Base-by-base conservation (phyloP, 2,888 invertebrate species). In the Drosophila mettleri region DNA sequence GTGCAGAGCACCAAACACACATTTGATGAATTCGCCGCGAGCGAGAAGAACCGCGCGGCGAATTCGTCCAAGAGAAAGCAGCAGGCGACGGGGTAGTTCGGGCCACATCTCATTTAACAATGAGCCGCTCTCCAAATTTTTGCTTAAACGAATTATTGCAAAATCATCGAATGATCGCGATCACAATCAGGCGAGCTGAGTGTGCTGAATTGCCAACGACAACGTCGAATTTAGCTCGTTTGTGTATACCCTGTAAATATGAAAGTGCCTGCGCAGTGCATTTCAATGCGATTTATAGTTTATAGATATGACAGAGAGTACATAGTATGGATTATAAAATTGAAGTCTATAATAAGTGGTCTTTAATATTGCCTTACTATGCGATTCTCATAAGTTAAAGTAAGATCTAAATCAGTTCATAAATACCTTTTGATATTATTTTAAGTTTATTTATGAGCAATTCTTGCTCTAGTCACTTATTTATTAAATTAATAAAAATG, bases 21-120 rank as follows among this genome's bases (percentile, higher is more conserved):
- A 80, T 78, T 88, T 71, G 70, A 83, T 66, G 68, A 74, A 79
- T 78, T 79, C 79, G 70, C 75, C 69, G 69, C 70, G 53, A 57
- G 33, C 24, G 22, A 34, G 36, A 39, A 38, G 29, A 27, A 36
- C 64, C 33, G 29, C 24, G 22, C 39, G 41, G 54, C 58, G 43
- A 74, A 71, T 72, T 46, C 18, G 22, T 12, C 22, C 22, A 33
- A 16, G 31, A 43, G 54, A 54, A 33, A 45, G 33, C 29, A 33
- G 18, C 33, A 2, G 20, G 16, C 31, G 39, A 20, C 16, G 22
- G 49, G 33, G 22, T n/a, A 22, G 34, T 10, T 34, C 33, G 34
- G 34, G 34, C 22, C 31, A 45, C 22, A 22, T 29, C 49, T 36
- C 14, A 29, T 33, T 48, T 31, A 68, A 45, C 54, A 49, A 62